phyloP scores from a whole-genome alignment of 1,140 invertebrate species.

The Ylistrum balloti region DNA sequence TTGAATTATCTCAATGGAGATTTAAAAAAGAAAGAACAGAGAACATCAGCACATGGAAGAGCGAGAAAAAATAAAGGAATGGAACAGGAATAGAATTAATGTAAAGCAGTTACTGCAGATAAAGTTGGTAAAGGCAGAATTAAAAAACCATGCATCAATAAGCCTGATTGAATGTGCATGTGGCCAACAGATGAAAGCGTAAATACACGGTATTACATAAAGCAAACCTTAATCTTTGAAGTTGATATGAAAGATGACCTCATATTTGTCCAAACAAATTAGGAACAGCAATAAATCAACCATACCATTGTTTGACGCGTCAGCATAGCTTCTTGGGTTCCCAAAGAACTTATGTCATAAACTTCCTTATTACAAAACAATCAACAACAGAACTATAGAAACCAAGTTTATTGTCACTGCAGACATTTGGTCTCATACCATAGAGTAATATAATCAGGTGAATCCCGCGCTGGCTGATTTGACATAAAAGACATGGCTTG shows the following conservation, averaged over 20 bases:
- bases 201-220: not conserved
- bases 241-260: not conserved
- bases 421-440: not conserved
- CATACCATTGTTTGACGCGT: too few relatives aligned
- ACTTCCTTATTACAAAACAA: not conserved
- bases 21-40: too few relatives aligned
- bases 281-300: not conserved
- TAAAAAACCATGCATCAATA: too few relatives aligned
- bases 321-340: not conserved
- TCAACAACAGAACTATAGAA: not conserved
- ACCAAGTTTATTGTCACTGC: not conserved
- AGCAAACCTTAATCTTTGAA: not conserved
- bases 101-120: too few relatives aligned
- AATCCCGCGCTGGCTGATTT: not conserved
- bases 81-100: too few relatives aligned
- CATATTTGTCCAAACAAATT: too few relatives aligned
- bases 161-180: too few relatives aligned
- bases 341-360: not conserved
- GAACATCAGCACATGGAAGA: too few relatives aligned
- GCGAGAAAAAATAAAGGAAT: too few relatives aligned
- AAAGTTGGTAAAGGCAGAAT: too few relatives aligned
- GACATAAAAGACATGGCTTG: slow-evolving; percentile 24
- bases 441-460: not conserved
- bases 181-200: too few relatives aligned
- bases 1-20: too few relatives aligned